These are phyloP conservation scores for Acipenser oxyrinchus DNA, from an alignment of 2,797 vertebrate species.

Conservation along the genomic window DNA sequence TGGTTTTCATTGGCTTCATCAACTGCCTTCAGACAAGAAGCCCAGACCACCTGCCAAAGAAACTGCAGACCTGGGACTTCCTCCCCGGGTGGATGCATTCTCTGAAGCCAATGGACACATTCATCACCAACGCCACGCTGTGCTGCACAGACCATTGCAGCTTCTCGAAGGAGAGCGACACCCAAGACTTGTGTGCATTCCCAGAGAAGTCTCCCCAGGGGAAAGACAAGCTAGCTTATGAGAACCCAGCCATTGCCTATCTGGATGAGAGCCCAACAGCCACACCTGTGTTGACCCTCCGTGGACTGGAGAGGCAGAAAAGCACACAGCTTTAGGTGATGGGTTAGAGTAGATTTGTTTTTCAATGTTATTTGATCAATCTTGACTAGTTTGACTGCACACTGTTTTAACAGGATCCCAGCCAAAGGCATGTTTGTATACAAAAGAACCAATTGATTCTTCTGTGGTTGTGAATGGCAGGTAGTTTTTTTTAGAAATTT, in stretches of 20 bases:
- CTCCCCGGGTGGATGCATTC: conserved; percentile 83
- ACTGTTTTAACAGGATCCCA: too few relatives aligned
- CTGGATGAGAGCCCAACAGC: conserved; percentile 58
- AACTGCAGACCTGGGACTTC: conserved; percentile 80
- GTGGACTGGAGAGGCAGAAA: conserved; percentile 51
- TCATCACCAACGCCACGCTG: conserved; percentile 55
- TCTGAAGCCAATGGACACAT: conserved; percentile 71
- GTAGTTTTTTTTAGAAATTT: too few relatives aligned
- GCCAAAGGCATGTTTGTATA: too few relatives aligned
- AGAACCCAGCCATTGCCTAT: conserved; percentile 56
- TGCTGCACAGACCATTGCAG: conserved; percentile 37
- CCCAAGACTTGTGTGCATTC: conserved; percentile 25
- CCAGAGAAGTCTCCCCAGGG: conserved; percentile 26
- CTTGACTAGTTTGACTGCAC: too few relatives aligned
- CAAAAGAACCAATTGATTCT: too few relatives aligned
- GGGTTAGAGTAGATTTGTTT: too few relatives aligned
- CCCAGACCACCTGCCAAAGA: conserved; percentile 61
- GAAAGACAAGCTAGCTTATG: conserved; percentile 46
- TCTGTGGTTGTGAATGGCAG: too few relatives aligned
- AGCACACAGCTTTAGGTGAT: conserved; percentile 69
- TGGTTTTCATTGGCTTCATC: conserved; percentile 63
- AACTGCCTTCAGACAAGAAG: conserved; percentile 67
- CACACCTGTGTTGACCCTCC: conserved; percentile 49
- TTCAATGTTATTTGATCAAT: conserved; percentile 11
- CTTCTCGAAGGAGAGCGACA: conserved; percentile 27